Evolutionary conservation across 2,113 vertebrate species (phyloP), one percentile per base, ranked within the genome.

Genomic region (Passer montanus): DNA sequence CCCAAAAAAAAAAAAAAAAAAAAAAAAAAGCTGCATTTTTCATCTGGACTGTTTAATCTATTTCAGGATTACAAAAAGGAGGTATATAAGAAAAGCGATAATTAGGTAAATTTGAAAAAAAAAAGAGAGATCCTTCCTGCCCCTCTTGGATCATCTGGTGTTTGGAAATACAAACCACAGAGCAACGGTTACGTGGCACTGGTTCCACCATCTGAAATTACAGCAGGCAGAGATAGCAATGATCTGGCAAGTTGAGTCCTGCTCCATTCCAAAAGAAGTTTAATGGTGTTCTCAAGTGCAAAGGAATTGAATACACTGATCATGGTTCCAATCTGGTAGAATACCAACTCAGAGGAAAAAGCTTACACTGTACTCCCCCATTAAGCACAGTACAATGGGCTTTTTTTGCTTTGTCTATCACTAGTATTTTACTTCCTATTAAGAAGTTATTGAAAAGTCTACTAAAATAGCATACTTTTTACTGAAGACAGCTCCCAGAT

Each of bases 141-240:
- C 27, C 31, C 9, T 17, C 47, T 81, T 67, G 27, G 47, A 86
- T 85, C 43, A 64, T 33, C 14, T 63, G 9, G 17, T 60, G 22
- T 67, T 93, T 88, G 35, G 59, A 93, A 95, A 70, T 22, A 85
- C 1, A 80, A 93, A 80, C 43, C 28, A 60, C 39, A 84, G 17
- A 94, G 39, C 30, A 88, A 90, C 4, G 73, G 50, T 69, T 76
- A 59, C 0, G 0, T 21, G 75, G 75, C 56, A 64, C 53, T 76
- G 13, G 47, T 84, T 87, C 60, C 47, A 94, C 41, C 56, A 88
- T 60, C 56, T 94, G 73, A 90, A 92, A 95, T 75, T 90, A 90
- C 60, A 88, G 41, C 55, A 93, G 53, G 6, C 37, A 87, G 55
- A 85, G 10, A 75, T 9, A 85, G 35, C 26, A 30, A 56, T 30